These are phyloP conservation scores for Mionectes olivaceus DNA, from an alignment of 2,797 vertebrate genomes.

Conservation along the genomic window DNA sequence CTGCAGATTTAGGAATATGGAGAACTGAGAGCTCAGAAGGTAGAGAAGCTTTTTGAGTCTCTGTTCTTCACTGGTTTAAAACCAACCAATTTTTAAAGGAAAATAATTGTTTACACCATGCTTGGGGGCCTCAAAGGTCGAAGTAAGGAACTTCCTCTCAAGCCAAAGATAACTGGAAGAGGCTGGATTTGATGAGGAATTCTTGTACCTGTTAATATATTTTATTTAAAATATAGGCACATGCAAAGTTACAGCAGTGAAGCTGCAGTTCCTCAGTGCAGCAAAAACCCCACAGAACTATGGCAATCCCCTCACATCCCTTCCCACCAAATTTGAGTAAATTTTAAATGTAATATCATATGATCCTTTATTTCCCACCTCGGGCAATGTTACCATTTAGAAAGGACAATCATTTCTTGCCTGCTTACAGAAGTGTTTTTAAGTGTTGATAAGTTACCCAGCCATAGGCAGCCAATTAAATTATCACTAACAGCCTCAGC, in stretches of 20 bases:
- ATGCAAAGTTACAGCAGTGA: not conserved
- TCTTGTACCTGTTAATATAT: constrained; percentile 21
- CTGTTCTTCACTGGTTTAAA: not conserved
- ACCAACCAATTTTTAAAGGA: not conserved
- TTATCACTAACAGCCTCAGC: not conserved
- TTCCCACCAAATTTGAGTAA: not conserved
- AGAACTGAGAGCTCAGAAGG: not conserved
- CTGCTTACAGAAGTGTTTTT: constrained; percentile 24
- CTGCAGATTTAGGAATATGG: not conserved
- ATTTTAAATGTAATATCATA: not conserved
- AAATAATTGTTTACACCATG: constrained; percentile 3
- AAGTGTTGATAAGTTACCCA: constrained; percentile 4
- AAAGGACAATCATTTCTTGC: constrained; percentile 42
- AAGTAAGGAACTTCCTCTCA: not conserved
- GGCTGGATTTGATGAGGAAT: not conserved
- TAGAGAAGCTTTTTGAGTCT: not conserved
- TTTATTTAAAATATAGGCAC: constrained; percentile 8
- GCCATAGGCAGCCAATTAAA: constrained; percentile 25
- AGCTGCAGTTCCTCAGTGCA: not conserved
- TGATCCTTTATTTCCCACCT: constrained; percentile 6
- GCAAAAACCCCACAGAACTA: not conserved
- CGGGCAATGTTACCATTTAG: not conserved
- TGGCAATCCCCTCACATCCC: not conserved
- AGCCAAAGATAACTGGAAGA: constrained; percentile 57
- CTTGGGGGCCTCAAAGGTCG: not conserved